Evolutionary conservation across 53 echinoderm and acorn worm species (phyloP), one percentile per base, ranked within the genome.

Genomic region (Actinopyga echinites): DNA sequence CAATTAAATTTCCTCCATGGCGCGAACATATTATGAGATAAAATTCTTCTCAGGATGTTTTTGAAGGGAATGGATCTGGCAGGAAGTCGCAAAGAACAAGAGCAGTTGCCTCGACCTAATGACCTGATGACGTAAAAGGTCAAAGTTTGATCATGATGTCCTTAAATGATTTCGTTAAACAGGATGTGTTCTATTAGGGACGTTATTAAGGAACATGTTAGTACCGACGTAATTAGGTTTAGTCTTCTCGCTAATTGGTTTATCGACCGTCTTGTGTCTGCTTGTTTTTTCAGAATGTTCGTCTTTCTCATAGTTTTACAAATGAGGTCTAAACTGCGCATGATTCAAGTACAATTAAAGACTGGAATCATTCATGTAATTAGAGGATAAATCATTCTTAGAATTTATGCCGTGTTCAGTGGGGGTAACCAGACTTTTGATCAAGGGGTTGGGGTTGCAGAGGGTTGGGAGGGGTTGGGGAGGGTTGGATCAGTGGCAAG

Each of bases 1-100:
- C 68, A 68, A 68, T 68, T 68, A 68, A 68, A 68, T 68, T 68
- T 68, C 68, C 68, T 68, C 38, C 68, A 36, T 68, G 68, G 68
- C 68, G 68, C 38, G 68, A 68, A 68, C 35, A 68, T 68, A 68
- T 68, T 68, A 68, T 68, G 68, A 68, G 68, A 68, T 68, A 68
- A 68, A 68, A 34, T 38, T 68, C 68, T 8, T 68, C 38, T 68
- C 68, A 68, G 68, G 68, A 68, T 68, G 68, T 68, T 68, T 68
- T 68, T 68, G 32, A 68, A 68, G 68, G 31, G 35, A 38, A 68
- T 68, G n/a, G 68, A 68, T 68, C 37, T 21, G 68, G 38, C 68
- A 38, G 68, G 68, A 68, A 33, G 68, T 33, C 22, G 68, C 68
- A 68, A 34, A 68, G 38, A 68, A 68, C 68, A 68, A 68, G 68